These are phyloP conservation scores for Trichogramma evanescens DNA, from an alignment of 2,888 invertebrate species.

Conservation along the genomic window DNA sequence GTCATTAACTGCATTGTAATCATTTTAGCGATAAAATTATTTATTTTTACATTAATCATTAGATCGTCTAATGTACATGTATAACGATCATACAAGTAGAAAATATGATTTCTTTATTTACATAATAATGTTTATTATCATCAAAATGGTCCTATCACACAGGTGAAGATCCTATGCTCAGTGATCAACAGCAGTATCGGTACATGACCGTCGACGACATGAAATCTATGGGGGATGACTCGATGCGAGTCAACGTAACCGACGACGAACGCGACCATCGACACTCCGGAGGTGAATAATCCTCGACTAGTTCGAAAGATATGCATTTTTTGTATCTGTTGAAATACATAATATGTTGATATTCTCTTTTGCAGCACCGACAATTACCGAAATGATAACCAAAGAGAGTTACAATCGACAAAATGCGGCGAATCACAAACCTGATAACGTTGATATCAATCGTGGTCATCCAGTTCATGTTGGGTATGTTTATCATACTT, in stretches of 20 bases:
- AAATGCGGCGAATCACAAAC: slow-evolving; percentile 52
- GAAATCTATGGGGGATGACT: slow-evolving; percentile 91
- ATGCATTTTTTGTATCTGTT: background rate
- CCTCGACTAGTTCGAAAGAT: background rate
- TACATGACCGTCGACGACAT: slow-evolving; percentile 92
- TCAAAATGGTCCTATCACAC: slow-evolving; percentile 21
- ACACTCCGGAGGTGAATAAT: slow-evolving; percentile 41
- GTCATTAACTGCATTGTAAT: background rate
- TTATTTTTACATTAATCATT: background rate
- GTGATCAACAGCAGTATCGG: slow-evolving; percentile 79
- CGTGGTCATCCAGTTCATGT: slow-evolving; percentile 57
- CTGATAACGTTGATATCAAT: slow-evolving; percentile 58
- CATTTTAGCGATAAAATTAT: background rate
- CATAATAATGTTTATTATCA: too few species aligned
- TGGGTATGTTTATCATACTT: slow-evolving; percentile 50
- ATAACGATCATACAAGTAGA: too few species aligned
- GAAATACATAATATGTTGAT: background rate
- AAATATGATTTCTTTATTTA: too few species aligned
- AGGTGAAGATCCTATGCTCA: slow-evolving; percentile 88
- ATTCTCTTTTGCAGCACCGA: slow-evolving; percentile 33
- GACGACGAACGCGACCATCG: slow-evolving; percentile 77
- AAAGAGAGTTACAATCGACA: slow-evolving; percentile 48
- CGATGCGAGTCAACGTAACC: slow-evolving; percentile 86
- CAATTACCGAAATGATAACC: slow-evolving; percentile 45
- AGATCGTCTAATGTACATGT: too few species aligned